Evolutionary conservation across 2,888 invertebrate species (phyloP), one percentile per base, ranked within the genome.

Genomic region (Apantesis nais): DNA sequence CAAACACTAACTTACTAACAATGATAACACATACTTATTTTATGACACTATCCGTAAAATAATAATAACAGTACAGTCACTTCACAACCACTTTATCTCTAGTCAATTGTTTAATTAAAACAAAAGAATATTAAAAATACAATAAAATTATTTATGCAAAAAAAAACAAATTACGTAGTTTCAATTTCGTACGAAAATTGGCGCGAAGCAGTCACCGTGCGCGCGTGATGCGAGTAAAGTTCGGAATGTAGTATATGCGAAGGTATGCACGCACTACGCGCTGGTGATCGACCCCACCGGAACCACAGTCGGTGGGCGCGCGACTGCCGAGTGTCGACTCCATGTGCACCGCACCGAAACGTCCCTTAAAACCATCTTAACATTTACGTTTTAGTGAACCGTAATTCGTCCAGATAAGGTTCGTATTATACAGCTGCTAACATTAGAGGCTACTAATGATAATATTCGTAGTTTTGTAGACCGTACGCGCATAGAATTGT

Each of bases 281-380:
- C 80, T 90, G 90, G 93, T 94, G 93, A 94, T 93, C 94, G 94
- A 94, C 95, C 95, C 95, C 90, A 95, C 95, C 95, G 95, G 95
- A 95, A 95, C 93, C 93, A 95, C 95, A 95, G 87, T 95, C 92
- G 91, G 91, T 93, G 91, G 91, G 86, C 91, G 90, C 89, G 90
- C 91, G 93, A 92, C 93, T 93, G 91, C 86, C 91, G 93, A 92
- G 93, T 93, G 91, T 86, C 93, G 91, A 90, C 87, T 89, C 87
- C 90, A 88, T 93, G 94, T 94, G 93, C 94, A 94, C 87, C 86
- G 89, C 92, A 93, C 94, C 94, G 94, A 92, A 91, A 93, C 94
- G 90, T 87, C 81, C 84, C 87, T 86, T 85, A 83, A 75, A 83
- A 85, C 80, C 81, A 85, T 84, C 85, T 86, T 84, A 73, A 74